Conservation (phyloP, 2,113 vertebrate species). For the Arenaria interpres region DNA sequence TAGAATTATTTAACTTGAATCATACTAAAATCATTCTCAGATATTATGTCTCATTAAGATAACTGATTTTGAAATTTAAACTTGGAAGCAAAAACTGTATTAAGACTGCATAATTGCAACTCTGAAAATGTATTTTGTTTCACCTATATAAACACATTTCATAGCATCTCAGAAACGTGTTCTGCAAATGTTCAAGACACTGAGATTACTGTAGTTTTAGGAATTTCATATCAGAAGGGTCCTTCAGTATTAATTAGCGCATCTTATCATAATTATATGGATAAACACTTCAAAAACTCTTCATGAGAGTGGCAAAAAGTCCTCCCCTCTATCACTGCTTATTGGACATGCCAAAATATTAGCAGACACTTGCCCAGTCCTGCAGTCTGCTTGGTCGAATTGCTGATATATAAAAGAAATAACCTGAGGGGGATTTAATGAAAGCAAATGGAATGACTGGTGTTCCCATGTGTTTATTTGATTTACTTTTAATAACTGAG, state of each 20-base stretch:
- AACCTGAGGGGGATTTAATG: conserved; percentile 27
- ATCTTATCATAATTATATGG: not conserved
- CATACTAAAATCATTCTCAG: not conserved
- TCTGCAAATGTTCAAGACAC: not conserved
- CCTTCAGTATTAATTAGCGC: conserved; percentile 8
- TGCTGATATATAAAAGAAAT: conserved; percentile 23
- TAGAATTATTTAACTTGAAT: not conserved
- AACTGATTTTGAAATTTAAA: not conserved
- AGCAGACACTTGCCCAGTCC: not conserved
- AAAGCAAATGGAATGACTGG: conserved; percentile 4
- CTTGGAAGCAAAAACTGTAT: not conserved
- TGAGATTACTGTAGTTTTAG: not conserved
- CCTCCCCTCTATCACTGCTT: not conserved
- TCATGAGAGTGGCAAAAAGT: not conserved
- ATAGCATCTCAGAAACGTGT: not conserved
- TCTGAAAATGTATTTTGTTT: not conserved
- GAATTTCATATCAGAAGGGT: not conserved
- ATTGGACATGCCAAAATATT: conserved; percentile 46
- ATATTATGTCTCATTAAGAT: not conserved
- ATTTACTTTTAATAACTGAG: conserved; percentile 55
- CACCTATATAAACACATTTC: not conserved
- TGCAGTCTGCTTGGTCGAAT: not conserved
- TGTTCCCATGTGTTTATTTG: conserved; percentile 12
- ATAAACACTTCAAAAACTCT: conserved; percentile 17
- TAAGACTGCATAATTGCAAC: not conserved